Base-by-base conservation (phyloP, 2,113 vertebrate genomes). In the Thermophis baileyi region DNA sequence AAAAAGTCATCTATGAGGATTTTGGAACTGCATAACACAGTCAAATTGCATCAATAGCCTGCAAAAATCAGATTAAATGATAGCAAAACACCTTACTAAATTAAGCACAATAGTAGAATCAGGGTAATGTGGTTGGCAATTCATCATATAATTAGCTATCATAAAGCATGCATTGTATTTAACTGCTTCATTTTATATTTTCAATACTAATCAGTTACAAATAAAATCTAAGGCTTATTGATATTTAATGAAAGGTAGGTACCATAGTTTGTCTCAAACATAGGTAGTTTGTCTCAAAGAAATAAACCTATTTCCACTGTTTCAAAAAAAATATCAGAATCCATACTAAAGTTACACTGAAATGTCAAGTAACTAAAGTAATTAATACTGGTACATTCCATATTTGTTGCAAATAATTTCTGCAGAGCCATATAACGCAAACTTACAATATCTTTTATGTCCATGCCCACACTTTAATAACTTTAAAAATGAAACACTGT, bases 401-500 rank as follows among this genome's bases (percentile, higher is more conserved):
- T 60, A 87, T 60, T 91, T 50, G 18, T 27, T 49, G 27, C 0
- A 85, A 57, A 44, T 57, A 20, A 57, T 60, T 47, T 49, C 91
- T 49, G 85, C 18, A 47, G 81, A 30, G 54, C 22, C 27, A 49
- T 25, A 25, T 24, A 20, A 54, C 25, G 44, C 14, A 89, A 49
- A 55, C 8, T 40, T 30, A 50, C 44, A 55, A n/a, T 40, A 57
- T 86, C 16, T 49, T 90, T 18, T 51, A 44, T 22, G 6, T 3
- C 89, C 88, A 87, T 93, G 50, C 46, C 88, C 50, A 24, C 55
- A 30, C 55, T 93, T 90, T 93, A 86, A 47, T 86, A 16, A n/a
- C 60, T 51, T 35, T 50, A 93, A 93, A 89, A 93, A 94, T 11
- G 95, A 93, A 86, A 94, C 8, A 87, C 1, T 85, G 90, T 8